Evolutionary conservation across 2,888 invertebrate species (phyloP).

Genomic region (Heliconius aoede): DNA sequence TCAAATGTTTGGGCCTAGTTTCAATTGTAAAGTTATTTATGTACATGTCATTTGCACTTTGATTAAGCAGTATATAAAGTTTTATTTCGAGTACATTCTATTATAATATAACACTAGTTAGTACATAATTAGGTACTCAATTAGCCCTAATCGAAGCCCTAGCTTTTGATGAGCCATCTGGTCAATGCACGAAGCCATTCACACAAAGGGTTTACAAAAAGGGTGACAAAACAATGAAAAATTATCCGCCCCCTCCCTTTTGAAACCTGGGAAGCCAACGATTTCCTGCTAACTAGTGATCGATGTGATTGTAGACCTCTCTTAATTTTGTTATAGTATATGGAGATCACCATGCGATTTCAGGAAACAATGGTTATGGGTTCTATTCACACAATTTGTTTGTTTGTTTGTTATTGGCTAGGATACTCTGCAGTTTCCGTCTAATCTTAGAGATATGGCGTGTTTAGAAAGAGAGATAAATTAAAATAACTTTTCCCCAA

Average conservation of each 20-base stretch:
- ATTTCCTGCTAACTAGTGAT: constrained; percentile 40
- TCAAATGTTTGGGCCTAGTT: constrained; percentile 24
- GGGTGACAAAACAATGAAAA: constrained; percentile 30
- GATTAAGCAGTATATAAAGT: background rate
- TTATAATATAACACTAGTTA: background rate
- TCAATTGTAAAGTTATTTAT: constrained; percentile 5
- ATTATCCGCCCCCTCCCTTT: constrained; percentile 17
- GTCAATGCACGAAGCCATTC: constrained; percentile 22
- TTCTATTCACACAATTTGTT: too few relatives aligned
- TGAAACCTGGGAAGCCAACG: constrained; percentile 33
- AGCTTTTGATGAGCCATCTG: constrained; percentile 13
- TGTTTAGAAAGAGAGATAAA: too few relatives aligned
- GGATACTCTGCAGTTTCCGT: background rate
- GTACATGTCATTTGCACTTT: background rate
- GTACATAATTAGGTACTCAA: background rate
- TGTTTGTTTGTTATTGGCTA: background rate
- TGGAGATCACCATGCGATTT: too few relatives aligned
- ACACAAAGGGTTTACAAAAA: background rate
- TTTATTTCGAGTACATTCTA: background rate
- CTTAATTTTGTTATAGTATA: too few relatives aligned
- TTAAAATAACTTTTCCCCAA: too few relatives aligned
- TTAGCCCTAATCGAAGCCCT: constrained; percentile 17
- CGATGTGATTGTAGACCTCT: constrained; percentile 9
- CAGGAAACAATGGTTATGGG: too few relatives aligned
- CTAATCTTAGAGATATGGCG: background rate